Percentiles rank a stretch among this genome's conserved stretches.
These are phyloP conservation scores for Folsomia candida DNA, from an alignment of 2,888 invertebrate genomes.

Conservation along the genomic window DNA sequence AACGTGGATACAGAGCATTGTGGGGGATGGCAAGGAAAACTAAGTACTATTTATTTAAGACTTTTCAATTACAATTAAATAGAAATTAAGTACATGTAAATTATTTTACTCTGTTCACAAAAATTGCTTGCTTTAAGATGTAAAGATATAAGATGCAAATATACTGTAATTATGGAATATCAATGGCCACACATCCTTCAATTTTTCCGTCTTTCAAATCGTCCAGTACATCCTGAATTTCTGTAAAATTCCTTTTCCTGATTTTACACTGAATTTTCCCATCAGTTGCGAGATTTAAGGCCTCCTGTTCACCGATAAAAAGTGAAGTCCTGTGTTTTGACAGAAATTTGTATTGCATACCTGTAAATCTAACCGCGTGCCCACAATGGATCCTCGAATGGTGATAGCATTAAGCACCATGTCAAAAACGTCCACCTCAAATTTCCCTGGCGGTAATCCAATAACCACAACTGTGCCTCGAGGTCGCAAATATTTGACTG, in stretches of 20 bases:
- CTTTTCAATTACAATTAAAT: no score
- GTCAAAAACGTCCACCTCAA: neutral
- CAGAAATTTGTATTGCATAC: neutral
- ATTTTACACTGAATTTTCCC: neutral
- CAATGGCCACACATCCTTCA: neutral
- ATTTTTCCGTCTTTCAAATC: neutral
- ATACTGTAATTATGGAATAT: neutral
- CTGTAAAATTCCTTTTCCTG: neutral
- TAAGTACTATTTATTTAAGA: no score
- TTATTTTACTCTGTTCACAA: no score
- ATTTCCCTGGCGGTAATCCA: slow-evolving; percentile 12
- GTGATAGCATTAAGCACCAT: slow-evolving; percentile 14
- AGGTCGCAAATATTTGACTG: slow-evolving; percentile 9
- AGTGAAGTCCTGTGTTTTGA: no score
- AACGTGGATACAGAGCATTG: neutral
- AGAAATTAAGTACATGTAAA: no score
- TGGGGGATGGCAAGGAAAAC: no score
- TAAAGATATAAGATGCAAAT: no score
- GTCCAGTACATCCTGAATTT: neutral
- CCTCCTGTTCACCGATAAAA: neutral
- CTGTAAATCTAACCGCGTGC: slow-evolving; percentile 14
- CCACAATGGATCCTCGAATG: slow-evolving; percentile 18
- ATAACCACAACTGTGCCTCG: slow-evolving; percentile 9
- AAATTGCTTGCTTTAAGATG: no score
- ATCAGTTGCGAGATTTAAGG: neutral